These are phyloP conservation scores for Cheilosia urbana DNA, from an alignment of 2,888 invertebrate genomes.

Conservation along the genomic window DNA sequence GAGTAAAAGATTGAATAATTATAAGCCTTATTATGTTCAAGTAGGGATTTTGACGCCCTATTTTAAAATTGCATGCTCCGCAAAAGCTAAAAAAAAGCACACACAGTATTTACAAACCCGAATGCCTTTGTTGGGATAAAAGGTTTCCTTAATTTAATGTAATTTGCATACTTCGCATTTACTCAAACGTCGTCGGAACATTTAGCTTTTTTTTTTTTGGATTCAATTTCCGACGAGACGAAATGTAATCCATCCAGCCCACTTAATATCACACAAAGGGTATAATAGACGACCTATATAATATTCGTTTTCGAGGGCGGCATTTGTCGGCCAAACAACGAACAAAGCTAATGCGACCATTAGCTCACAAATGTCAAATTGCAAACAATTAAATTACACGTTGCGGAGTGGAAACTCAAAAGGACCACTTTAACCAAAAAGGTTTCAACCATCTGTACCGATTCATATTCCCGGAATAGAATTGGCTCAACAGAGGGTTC, in stretches of 20 bases:
- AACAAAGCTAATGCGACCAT: conserved; percentile 2
- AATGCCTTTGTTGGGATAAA: conserved; percentile 15
- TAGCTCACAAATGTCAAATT: conserved; percentile 15
- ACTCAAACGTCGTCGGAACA: not conserved
- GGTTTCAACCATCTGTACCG: conserved; percentile 19
- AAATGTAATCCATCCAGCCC: not conserved
- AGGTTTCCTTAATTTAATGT: not conserved
- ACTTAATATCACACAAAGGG: conserved; percentile 4
- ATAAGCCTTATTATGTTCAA: not conserved
- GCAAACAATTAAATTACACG: conserved; percentile 38
- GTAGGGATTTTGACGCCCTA: not conserved
- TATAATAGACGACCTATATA: conserved; percentile 20
- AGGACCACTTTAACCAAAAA: conserved; percentile 17
- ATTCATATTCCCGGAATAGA: conserved; percentile 11
- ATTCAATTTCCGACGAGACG: not conserved
- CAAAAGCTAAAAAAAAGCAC: not conserved
- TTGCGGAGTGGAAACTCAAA: conserved; percentile 16
- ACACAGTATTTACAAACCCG: conserved; percentile 1
- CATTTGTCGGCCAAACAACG: conserved; percentile 4
- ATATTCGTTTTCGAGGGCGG: not conserved
- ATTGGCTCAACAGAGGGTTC: not conserved
- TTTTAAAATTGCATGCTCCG: not conserved
- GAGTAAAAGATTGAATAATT: too few species aligned
- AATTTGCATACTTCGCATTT: conserved; percentile 34
- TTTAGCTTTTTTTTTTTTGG: conserved; percentile 8